These are phyloP conservation scores for Clarias laeviceps DNA, from an alignment of 2,797 vertebrate species.

Conservation along the genomic window DNA sequence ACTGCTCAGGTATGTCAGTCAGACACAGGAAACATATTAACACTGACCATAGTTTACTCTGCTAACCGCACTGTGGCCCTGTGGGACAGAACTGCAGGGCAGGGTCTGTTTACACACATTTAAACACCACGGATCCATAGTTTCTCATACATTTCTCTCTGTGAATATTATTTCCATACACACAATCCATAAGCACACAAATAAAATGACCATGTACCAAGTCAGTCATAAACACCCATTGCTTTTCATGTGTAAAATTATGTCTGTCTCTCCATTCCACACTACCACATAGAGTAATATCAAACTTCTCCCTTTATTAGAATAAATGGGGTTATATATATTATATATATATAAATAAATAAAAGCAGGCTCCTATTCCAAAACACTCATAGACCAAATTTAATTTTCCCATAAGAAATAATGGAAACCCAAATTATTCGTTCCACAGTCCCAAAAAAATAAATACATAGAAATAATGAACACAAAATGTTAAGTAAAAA, in stretches of 20 bases:
- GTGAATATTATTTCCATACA: slow-evolving; percentile 36
- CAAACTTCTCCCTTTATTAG: neutral
- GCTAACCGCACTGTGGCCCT: slow-evolving; percentile 71
- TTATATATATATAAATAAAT: too few species aligned
- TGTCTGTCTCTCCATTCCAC: neutral
- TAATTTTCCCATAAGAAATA: too few species aligned
- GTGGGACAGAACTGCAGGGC: slow-evolving; percentile 63
- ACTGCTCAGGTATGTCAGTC: slow-evolving; percentile 72
- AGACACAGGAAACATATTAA: slow-evolving; percentile 76
- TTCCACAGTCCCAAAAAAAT: too few species aligned
- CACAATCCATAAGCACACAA: slow-evolving; percentile 52
- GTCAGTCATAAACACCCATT: slow-evolving; percentile 39
- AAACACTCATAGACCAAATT: too few species aligned
- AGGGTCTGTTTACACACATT: slow-evolving; percentile 47
- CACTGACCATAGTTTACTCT: slow-evolving; percentile 74
- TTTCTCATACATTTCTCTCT: slow-evolving; percentile 42
- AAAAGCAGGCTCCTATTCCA: too few species aligned
- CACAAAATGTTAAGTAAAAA: too few species aligned
- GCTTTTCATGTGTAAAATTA: neutral
- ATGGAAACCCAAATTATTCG: too few species aligned
- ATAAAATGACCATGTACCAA: slow-evolving; percentile 36
- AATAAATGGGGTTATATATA: neutral
- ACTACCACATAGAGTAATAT: neutral
- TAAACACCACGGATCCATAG: slow-evolving; percentile 42
- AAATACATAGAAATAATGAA: too few species aligned